These are phyloP conservation scores for Hirudinaria manillensis DNA, from an alignment of 2,888 invertebrate genomes.

Conservation along the genomic window DNA sequence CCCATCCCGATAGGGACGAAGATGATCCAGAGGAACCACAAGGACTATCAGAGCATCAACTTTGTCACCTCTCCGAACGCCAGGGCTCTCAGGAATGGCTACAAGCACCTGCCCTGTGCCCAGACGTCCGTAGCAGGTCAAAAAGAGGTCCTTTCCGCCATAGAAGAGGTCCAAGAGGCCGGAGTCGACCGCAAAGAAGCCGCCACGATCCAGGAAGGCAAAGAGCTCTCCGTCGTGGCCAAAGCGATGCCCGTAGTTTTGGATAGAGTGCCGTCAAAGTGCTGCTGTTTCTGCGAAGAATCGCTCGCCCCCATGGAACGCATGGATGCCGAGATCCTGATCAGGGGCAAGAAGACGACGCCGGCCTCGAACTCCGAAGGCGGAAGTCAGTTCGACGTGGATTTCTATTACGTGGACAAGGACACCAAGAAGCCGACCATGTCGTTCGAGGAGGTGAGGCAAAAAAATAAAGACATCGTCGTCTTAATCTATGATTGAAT, in stretches of 20 bases:
- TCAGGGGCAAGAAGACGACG: background rate
- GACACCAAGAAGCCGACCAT: conserved; percentile 12
- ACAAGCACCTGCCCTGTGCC: background rate
- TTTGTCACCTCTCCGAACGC: background rate
- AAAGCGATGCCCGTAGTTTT: background rate
- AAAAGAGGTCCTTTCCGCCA: background rate
- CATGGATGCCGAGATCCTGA: conserved; percentile 3
- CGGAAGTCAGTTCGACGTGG: conserved; percentile 1
- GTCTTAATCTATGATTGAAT: no score
- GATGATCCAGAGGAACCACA: background rate
- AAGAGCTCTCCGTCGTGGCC: background rate
- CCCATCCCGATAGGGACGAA: conserved; percentile 10
- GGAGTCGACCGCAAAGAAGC: background rate
- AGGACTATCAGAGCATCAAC: background rate
- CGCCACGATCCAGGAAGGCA: background rate
- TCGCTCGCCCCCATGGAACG: background rate
- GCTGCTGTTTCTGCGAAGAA: conserved; percentile 9
- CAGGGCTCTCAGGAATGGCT: background rate
- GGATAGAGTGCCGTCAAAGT: background rate
- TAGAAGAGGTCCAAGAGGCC: background rate
- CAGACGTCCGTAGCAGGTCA: background rate
- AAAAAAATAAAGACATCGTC: no score
- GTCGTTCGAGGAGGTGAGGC: conserved; percentile 17
- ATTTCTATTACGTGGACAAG: conserved; percentile 18
- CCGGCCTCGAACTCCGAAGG: background rate